Evolutionary conservation across 2,888 invertebrate genomes (phyloP).

Genomic region (Cremastinae sp.): DNA sequence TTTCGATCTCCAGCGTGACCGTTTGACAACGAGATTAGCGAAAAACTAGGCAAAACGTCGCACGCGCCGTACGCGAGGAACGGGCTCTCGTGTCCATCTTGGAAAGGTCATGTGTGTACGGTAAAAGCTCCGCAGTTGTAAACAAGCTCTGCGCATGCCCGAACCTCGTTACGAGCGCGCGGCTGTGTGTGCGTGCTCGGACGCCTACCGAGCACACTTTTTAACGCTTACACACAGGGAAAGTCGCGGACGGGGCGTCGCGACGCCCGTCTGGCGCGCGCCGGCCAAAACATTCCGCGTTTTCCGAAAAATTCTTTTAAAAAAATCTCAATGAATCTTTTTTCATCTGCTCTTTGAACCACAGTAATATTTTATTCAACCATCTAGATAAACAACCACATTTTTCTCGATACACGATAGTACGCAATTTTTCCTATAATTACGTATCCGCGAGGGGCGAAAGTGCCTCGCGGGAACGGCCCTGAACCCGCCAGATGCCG

Average conservation of each 20-base stretch:
- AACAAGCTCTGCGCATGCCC: constrained; percentile 80
- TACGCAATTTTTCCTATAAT: no score
- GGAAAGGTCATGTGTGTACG: constrained; percentile 79
- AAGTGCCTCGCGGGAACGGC: no score
- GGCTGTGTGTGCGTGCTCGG: neutral
- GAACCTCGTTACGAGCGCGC: constrained; percentile 45
- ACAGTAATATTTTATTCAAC: no score
- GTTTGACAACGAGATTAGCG: constrained; percentile 45
- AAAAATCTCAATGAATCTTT: no score
- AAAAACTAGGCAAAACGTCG: constrained; percentile 64
- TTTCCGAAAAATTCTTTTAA: no score
- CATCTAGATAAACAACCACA: no score
- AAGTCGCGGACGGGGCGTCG: constrained; percentile 48
- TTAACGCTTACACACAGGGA: constrained; percentile 3
- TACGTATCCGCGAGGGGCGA: neutral
- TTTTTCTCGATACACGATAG: no score
- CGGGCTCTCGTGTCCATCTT: constrained; percentile 79
- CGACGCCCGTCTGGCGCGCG: constrained; percentile 43
- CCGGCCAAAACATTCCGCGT: constrained; percentile 7
- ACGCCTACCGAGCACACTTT: neutral
- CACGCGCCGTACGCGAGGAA: constrained; percentile 71
- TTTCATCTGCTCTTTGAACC: no score
- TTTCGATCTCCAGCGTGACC: constrained; percentile 23
- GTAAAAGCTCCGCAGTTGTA: constrained; percentile 80
- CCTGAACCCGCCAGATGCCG: constrained; percentile 20